Evolutionary conservation across 2,113 vertebrate genomes (phyloP), one percentile per base, ranked within the genome.

Genomic region (Tilapia sparmanii): DNA sequence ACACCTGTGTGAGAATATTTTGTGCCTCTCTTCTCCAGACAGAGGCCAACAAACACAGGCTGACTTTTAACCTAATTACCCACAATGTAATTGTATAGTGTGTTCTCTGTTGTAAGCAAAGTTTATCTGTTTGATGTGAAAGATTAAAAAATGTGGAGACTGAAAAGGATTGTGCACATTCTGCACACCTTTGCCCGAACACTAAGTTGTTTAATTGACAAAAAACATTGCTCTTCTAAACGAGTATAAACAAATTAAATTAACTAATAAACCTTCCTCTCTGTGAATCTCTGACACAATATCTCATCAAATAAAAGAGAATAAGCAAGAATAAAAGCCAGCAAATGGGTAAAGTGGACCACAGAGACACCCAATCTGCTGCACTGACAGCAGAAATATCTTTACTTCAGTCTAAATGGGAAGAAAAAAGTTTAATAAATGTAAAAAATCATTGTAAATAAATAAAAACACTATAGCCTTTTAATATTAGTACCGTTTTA

Each of bases 1-100:
- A 89, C 81, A 86, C 81, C 86, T 80, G 66, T 5, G 26, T 55
- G 81, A 53, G 26, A 87, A 53, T 26, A 82, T 57, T 73, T 59
- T 40, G 57, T 16, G 5, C 31, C 19, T 63, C 22, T 63, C 53
- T 15, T 61, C 68, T 63, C 50, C 52, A 87, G 76, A 85, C 19
- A 1, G 26, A 42, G 16, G 54, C 18, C 4, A 45, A 40, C 15
- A 59, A 61, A 68, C 81, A 19, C n/a, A 54, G 19, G 19, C 7
- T 1, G 52, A 82, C 66, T 31, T 71, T 22, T 76, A 6, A 1
- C 73, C 52, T 16, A 55, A 80, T 79, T 50, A 50, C 10, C 42
- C n/a, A 45, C 12, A 29, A 0, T 31, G 78, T 87, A 0, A 33
- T 82, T 59, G 55, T 10, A 10, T 2, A 11, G 9, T 24, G 18